Base-by-base conservation (phyloP, 2,797 vertebrate genomes). In the Tenualosa ilisha region DNA sequence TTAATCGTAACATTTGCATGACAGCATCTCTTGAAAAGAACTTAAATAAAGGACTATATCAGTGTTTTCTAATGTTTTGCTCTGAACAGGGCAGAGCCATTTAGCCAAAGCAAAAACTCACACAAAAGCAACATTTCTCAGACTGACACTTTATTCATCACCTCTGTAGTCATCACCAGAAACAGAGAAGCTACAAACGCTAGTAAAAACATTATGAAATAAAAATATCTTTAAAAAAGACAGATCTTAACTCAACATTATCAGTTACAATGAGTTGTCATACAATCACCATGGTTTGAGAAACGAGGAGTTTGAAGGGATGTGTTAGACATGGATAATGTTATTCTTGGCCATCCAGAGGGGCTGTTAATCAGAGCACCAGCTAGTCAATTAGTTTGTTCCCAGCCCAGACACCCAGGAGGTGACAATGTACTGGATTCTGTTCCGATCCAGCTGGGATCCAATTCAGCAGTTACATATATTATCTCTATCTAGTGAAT, bases 141-240 rank as follows among this genome's bases (percentile, higher is more conserved):
- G 86, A 92, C 90, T 85, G 85, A 93, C 91, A 92, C 88, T 94
- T 89, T 96, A 95, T 95, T 95, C 89, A 49, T 94, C 89, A 94
- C 91, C 92, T 43, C 92, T 92, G 93, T 93, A 86, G 91, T 85
- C 87, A 88, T 89, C 89, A 90, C 90, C 89, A 93, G 93, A 90
- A 87, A 92, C 89, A 89, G 65, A 90, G 89, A 75, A 82, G 83
- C 93, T 94, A 94, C 89, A 93, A 93, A 94, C 89, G 89, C 88
- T 85, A 81, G 1, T 17, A 72, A 84, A 84, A 91, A 91, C 85
- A 85, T 89, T 91, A 93, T 90, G 93, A 95, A 94, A 94, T 94
- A 86, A n/a, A 89, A 93, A 92, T 54, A 84, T 89, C 53, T 91
- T 49, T 88, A 91, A 86, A 92, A 91, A 90, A 61, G 87, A 89